Evolutionary conservation across 2,797 vertebrate genomes (phyloP).

Genomic region (Paguma larvata): DNA sequence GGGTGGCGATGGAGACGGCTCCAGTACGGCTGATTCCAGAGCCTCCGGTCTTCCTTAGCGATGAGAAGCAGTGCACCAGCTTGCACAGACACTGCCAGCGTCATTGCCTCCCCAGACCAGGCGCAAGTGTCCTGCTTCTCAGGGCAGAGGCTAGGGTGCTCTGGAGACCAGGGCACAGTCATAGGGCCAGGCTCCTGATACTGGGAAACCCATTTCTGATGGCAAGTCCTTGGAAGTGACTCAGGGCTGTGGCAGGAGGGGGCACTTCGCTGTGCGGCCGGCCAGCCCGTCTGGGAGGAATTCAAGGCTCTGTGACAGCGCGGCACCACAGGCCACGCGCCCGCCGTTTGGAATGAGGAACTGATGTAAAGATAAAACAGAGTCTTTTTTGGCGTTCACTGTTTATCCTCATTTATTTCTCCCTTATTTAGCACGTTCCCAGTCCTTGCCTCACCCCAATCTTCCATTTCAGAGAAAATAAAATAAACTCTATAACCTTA

Average conservation of each 20-base stretch:
- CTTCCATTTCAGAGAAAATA: not conserved
- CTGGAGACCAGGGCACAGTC: not conserved
- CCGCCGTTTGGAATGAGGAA: not conserved
- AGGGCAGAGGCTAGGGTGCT: not conserved
- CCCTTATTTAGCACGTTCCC: not conserved
- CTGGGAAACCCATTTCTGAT: too few species aligned
- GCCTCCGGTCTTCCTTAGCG: not conserved
- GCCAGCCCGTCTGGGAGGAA: not conserved
- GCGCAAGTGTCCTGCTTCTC: too few species aligned
- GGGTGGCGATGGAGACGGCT: accelerated
- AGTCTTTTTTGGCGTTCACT: not conserved
- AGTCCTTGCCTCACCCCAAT: not conserved
- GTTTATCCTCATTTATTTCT: not conserved
- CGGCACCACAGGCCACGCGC: accelerated
- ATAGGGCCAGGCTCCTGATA: not conserved
- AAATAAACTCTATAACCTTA: not conserved
- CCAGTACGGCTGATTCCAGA: not conserved
- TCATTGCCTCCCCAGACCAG: not conserved
- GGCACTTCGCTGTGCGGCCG: not conserved
- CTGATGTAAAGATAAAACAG: not conserved
- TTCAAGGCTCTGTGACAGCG: not conserved
- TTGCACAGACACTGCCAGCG: too few species aligned
- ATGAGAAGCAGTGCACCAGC: not conserved
- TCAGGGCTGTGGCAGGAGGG: not conserved
- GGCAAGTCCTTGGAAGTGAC: not conserved